Conservation (phyloP, 53 echinoderm and acorn worm genomes). For the Antedon mediterranea region DNA sequence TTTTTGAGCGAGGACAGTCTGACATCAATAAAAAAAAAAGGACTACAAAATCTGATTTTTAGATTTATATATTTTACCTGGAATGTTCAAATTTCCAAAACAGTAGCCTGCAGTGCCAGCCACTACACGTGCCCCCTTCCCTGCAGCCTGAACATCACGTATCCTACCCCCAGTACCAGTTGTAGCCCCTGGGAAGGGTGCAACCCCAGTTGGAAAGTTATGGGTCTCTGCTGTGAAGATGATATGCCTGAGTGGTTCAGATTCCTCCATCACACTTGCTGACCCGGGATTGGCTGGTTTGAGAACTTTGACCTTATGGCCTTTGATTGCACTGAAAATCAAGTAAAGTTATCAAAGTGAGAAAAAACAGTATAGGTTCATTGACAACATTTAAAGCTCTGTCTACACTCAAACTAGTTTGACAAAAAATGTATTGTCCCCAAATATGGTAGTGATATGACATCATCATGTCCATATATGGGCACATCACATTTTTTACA, state of each 20-base stretch:
- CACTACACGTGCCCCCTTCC: conserved; percentile 80
- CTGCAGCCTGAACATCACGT: conserved; percentile 82
- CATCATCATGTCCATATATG: too few relatives aligned
- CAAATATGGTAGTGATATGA: too few relatives aligned
- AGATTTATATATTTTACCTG: conserved; percentile 25
- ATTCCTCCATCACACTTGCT: conserved; percentile 5
- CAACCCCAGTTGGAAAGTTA: conserved; percentile 95
- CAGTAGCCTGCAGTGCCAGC: conserved; percentile 95
- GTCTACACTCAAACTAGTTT: too few relatives aligned
- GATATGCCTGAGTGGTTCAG: conserved; percentile 60
- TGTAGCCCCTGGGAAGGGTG: conserved; percentile 91
- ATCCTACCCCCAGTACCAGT: conserved; percentile 93
- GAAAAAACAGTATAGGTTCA: too few relatives aligned
- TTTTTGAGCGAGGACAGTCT: too few relatives aligned
- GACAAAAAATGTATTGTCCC: too few relatives aligned
- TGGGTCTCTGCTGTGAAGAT: conserved; percentile 99
- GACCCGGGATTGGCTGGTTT: conserved; percentile 44
- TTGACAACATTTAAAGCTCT: too few relatives aligned
- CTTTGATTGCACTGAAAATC: conserved; percentile 62
- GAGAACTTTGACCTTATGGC: conserved; percentile 36
- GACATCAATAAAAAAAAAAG: too few relatives aligned
- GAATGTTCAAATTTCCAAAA: conserved; percentile 89
- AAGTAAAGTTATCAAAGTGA: background rate
- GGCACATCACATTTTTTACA: too few relatives aligned
- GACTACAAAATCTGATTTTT: too few relatives aligned